Base-by-base conservation (phyloP, 2,888 invertebrate genomes). In the Acleris emargana region DNA sequence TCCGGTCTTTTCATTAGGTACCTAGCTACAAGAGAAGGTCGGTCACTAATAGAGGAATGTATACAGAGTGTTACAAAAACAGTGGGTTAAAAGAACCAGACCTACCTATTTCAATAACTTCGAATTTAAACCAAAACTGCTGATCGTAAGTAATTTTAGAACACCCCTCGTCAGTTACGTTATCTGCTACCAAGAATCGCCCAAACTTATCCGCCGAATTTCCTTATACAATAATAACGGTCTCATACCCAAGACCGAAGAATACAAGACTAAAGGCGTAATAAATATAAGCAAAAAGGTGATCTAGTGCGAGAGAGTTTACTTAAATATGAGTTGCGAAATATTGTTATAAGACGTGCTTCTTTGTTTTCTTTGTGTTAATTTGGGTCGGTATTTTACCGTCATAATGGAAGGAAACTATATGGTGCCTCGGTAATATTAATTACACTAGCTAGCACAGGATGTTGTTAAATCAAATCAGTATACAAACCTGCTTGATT, bases 341-440 rank as follows among this genome's bases (percentile, higher is more conserved):
- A 61, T 55, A 50, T 61, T 61, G 57, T 66, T 61, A 25, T 9
- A 57, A 57, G 45, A 61, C 59, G 59, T 51, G 59, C 60, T 66
- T 60, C 60, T 61, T 66, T 66, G 61, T 66, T 66, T 59, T 43
- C 51, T 52, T 47, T 43, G 51, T 60, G 57, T 61, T 66, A 66
- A 66, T 64, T 59, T 32, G 49, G 59, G 58, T 54, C 53, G 47
- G 53, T 64, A 20, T 59, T 64, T 60, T 60, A 64, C 59, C 59
- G 32, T 17, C 25, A 50, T 60, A 60, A 64, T 64, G 59, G 53
- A 49, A 49, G 45, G 54, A 28, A 54, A 53, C 53, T 54, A 43
- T 17, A 54, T 22, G 20, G 42, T 18, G 28, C 52, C 11, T 49
- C 5, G 20, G 17, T 49, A 17, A 49, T 11, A 49, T 49, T 49